phyloP scores from a whole-genome alignment of 2,888 invertebrate species.

The Chrysolina haemoptera region DNA sequence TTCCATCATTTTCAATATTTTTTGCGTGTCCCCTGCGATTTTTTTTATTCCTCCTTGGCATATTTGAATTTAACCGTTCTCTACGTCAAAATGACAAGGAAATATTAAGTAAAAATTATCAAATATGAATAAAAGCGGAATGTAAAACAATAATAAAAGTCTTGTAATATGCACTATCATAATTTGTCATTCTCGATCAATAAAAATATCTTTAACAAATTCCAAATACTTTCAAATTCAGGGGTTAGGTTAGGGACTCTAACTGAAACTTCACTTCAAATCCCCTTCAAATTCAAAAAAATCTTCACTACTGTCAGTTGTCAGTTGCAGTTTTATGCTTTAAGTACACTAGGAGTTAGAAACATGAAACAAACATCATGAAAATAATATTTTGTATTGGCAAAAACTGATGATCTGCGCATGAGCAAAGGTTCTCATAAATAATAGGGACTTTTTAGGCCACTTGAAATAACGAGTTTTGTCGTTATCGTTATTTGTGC shows the following conservation, averaged over 20 bases:
- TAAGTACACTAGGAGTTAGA: no score
- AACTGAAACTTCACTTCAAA: no score
- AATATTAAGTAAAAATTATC: not conserved
- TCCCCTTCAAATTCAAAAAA: no score
- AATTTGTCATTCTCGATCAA: not conserved
- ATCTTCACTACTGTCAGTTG: no score
- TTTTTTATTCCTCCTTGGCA: constrained; percentile 16
- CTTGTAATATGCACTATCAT: not conserved
- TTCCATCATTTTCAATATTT: not conserved
- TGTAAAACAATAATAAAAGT: not conserved
- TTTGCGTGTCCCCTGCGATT: constrained; percentile 11
- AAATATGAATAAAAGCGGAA: not conserved
- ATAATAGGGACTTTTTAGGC: no score
- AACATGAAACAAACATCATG: no score
- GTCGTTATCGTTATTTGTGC: no score
- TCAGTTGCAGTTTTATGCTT: no score
- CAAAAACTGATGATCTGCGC: no score
- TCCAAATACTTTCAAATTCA: not conserved
- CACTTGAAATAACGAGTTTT: no score
- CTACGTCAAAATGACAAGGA: not conserved
- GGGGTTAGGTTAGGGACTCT: not conserved
- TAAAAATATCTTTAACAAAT: not conserved
- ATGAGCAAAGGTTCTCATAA: no score
- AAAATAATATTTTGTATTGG: no score
- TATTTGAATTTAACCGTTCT: not conserved